Percentiles rank a stretch among this genome's conserved stretches.
phyloP scores from a whole-genome alignment of 1,140 invertebrate species.

The Melanaphis sacchari region DNA sequence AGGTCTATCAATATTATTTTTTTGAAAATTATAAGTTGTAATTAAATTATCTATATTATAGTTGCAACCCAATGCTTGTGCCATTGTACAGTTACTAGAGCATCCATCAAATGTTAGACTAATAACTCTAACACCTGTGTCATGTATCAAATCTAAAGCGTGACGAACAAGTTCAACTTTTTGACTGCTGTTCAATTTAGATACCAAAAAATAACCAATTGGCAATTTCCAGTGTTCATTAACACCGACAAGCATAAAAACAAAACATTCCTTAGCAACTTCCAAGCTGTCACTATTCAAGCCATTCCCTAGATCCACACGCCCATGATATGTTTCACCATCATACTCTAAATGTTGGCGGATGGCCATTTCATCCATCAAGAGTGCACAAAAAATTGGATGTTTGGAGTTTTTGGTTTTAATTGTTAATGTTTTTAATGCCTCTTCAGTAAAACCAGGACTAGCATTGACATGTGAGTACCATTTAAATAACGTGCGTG shows the following conservation, averaged over 20 bases:
- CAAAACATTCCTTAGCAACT: conserved; percentile 19
- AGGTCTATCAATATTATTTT: too few relatives aligned
- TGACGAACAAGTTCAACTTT: conserved; percentile 61
- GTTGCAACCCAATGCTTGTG: conserved; percentile 58
- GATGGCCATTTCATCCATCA: too few relatives aligned
- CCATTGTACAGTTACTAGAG: conserved; percentile 29
- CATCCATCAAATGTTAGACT: conserved; percentile 58
- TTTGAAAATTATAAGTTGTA: too few relatives aligned
- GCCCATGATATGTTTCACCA: too few relatives aligned
- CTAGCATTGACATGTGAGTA: too few relatives aligned
- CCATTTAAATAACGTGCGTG: too few relatives aligned
- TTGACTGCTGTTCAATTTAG: background rate
- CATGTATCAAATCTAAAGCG: conserved; percentile 59
- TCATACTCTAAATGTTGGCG: too few relatives aligned
- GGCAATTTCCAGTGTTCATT: conserved; percentile 37
- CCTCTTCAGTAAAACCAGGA: too few relatives aligned
- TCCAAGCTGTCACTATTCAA: background rate
- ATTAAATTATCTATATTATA: background rate
- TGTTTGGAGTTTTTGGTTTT: too few relatives aligned
- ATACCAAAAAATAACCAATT: conserved; percentile 27
- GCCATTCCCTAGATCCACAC: too few relatives aligned
- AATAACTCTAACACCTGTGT: conserved; percentile 25
- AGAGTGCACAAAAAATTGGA: too few relatives aligned
- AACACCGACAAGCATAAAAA: conserved; percentile 20
- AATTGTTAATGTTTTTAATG: too few relatives aligned